Conservation (phyloP, 2,797 vertebrate genomes). For the Cossypha heuglini region DNA sequence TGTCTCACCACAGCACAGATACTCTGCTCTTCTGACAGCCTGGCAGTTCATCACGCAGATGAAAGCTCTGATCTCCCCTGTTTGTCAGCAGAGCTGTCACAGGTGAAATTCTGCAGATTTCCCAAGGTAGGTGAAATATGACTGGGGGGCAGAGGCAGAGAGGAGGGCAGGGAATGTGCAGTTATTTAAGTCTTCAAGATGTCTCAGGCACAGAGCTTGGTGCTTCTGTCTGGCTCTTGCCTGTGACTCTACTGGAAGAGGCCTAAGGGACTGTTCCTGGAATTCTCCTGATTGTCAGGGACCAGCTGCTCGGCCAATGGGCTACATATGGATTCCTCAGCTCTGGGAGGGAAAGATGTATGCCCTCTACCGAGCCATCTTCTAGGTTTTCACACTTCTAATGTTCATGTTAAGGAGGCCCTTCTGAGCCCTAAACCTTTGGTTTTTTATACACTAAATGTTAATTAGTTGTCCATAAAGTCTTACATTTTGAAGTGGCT, state of each 20-base stretch:
- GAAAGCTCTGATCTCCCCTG: constrained; percentile 43
- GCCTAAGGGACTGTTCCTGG: constrained; percentile 8
- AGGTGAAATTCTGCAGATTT: constrained; percentile 59
- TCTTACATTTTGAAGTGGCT: neutral
- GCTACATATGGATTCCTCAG: neutral
- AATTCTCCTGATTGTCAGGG: neutral
- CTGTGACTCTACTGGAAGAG: neutral
- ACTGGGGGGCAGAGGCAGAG: constrained; percentile 35
- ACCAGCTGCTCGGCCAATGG: neutral
- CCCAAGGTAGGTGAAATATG: constrained; percentile 43
- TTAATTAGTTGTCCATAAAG: neutral
- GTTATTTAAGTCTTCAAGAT: neutral
- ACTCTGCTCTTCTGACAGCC: neutral
- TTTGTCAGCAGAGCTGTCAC: constrained; percentile 55
- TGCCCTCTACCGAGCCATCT: neutral
- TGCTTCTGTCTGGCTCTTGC: neutral
- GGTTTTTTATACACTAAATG: neutral
- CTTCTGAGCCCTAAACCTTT: neutral
- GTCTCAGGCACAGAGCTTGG: neutral
- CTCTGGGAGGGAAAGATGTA: neutral
- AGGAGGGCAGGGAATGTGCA: neutral
- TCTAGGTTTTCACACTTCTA: neutral
- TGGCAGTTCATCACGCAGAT: constrained; percentile 55
- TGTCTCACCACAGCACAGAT: constrained; percentile 14
- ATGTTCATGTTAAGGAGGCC: neutral